These are phyloP conservation scores for Ormyrus nitidulus DNA, from an alignment of 2,888 invertebrate genomes.

Conservation along the genomic window DNA sequence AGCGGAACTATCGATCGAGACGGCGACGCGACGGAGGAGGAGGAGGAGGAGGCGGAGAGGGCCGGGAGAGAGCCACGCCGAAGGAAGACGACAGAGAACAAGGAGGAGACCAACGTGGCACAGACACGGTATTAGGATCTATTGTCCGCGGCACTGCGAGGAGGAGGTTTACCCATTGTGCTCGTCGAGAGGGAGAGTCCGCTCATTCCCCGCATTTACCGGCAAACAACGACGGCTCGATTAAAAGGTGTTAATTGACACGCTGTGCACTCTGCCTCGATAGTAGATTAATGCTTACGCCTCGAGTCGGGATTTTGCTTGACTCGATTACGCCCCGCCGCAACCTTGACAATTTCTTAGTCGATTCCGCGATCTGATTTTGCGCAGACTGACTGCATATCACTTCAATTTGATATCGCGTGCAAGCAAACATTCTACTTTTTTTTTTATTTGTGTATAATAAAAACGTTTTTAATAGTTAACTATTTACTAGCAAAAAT, in stretches of 20 bases:
- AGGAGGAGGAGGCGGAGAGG: slow-evolving; percentile 1
- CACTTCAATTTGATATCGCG: too few species aligned
- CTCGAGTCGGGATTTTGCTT: not conserved
- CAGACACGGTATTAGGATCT: slow-evolving; percentile 64
- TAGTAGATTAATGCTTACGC: slow-evolving; percentile 57
- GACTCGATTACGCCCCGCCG: not conserved
- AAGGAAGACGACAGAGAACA: slow-evolving; percentile 18
- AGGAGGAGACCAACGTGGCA: slow-evolving; percentile 38
- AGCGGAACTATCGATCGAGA: slow-evolving; percentile 55
- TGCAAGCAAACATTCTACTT: too few species aligned
- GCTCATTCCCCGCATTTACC: slow-evolving; percentile 58
- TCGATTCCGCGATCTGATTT: too few species aligned
- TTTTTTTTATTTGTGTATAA: too few species aligned
- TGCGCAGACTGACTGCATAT: too few species aligned
- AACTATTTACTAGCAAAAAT: too few species aligned
- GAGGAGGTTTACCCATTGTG: slow-evolving; percentile 60
- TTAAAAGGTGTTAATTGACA: slow-evolving; percentile 64
- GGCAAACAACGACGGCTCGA: slow-evolving; percentile 61
- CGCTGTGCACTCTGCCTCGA: slow-evolving; percentile 44
- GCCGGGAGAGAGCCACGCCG: not conserved
- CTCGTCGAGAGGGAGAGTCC: slow-evolving; percentile 43
- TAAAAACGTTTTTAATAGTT: too few species aligned
- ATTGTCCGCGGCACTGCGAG: slow-evolving; percentile 62
- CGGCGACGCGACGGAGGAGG: not conserved
- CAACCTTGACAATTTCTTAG: too few species aligned